phyloP scores from a whole-genome alignment of 1,140 invertebrate genomes.

The Hylaeus anthracinus region DNA sequence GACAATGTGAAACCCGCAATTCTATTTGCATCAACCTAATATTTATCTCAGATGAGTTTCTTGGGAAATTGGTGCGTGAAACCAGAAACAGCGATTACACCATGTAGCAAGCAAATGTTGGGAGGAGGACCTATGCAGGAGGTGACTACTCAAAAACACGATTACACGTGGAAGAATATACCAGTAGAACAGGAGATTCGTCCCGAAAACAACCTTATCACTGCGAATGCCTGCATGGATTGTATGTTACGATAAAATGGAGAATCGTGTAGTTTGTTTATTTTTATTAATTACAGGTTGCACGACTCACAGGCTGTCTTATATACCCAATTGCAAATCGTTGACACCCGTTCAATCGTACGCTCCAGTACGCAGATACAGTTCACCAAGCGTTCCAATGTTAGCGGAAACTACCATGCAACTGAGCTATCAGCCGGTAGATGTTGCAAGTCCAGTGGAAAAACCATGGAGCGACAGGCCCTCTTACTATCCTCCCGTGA shows the following conservation, averaged over 20 bases:
- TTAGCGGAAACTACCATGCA: slow-evolving; percentile 78
- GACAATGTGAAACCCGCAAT: too few species aligned
- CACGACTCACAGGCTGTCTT: slow-evolving; percentile 76
- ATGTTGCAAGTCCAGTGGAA: slow-evolving; percentile 44
- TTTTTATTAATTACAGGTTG: slow-evolving; percentile 59
- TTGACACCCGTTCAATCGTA: slow-evolving; percentile 66
- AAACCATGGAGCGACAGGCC: slow-evolving; percentile 63
- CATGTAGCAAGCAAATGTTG: slow-evolving; percentile 65
- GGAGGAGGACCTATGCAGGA: slow-evolving; percentile 86
- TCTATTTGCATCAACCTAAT: too few species aligned
- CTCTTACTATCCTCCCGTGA: slow-evolving; percentile 62
- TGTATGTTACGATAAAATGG: slow-evolving; percentile 56
- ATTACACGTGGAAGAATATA: slow-evolving; percentile 80
- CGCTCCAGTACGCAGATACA: slow-evolving; percentile 70
- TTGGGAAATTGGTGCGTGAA: slow-evolving; percentile 75
- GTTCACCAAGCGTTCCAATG: slow-evolving; percentile 80
- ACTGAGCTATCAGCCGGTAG: slow-evolving; percentile 75
- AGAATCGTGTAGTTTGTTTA: too few species aligned
- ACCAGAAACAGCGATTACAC: slow-evolving; percentile 64
- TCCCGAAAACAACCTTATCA: slow-evolving; percentile 63
- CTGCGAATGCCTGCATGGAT: slow-evolving; percentile 65
- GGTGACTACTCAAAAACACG: slow-evolving; percentile 86
- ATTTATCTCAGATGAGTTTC: slow-evolving; percentile 72
- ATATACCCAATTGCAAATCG: slow-evolving; percentile 62
- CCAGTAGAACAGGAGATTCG: slow-evolving; percentile 12